A percentile compares a stretch with the other conserved stretches of the same genome.
phyloP scores from a whole-genome alignment of 1,140 invertebrate species.

The Diachasmimorpha longicaudata region DNA sequence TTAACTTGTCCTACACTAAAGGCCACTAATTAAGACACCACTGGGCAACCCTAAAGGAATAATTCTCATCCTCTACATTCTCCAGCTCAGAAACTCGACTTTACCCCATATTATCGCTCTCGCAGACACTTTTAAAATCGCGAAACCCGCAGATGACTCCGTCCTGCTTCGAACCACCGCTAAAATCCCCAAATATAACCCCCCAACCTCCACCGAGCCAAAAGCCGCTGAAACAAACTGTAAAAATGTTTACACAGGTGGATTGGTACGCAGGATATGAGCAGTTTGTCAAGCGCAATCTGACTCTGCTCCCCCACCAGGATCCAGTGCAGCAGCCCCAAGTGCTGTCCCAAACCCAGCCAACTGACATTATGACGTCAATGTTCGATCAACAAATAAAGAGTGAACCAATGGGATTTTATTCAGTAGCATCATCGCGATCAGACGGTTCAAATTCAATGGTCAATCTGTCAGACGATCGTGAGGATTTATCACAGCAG shows the following conservation, averaged over 20 bases:
- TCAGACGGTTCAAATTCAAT: slow-evolving; percentile 60
- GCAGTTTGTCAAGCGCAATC: slow-evolving; percentile 65
- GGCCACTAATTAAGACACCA: too few species aligned
- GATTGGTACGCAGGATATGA: slow-evolving; percentile 65
- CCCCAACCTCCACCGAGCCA: too few species aligned
- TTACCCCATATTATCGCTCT: too few species aligned
- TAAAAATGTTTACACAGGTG: slow-evolving; percentile 47
- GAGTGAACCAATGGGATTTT: slow-evolving; percentile 71
- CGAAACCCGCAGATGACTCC: too few species aligned
- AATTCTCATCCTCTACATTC: too few species aligned
- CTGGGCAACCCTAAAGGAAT: too few species aligned
- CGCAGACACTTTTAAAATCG: too few species aligned
- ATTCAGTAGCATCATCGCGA: slow-evolving; percentile 59
- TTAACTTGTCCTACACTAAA: too few species aligned
- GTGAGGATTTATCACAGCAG: slow-evolving; percentile 60
- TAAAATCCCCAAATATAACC: too few species aligned
- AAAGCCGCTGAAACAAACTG: not conserved
- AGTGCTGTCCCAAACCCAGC: slow-evolving; percentile 16
- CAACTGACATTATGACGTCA: slow-evolving; percentile 58
- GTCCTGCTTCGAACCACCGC: too few species aligned
- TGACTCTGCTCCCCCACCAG: slow-evolving; percentile 63
- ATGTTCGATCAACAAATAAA: slow-evolving; percentile 75
- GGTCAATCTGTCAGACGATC: slow-evolving; percentile 56
- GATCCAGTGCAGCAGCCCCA: slow-evolving; percentile 40
- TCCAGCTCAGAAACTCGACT: too few species aligned